Conservation (phyloP, 2,888 invertebrate genomes). For the Diploptera punctata region DNA sequence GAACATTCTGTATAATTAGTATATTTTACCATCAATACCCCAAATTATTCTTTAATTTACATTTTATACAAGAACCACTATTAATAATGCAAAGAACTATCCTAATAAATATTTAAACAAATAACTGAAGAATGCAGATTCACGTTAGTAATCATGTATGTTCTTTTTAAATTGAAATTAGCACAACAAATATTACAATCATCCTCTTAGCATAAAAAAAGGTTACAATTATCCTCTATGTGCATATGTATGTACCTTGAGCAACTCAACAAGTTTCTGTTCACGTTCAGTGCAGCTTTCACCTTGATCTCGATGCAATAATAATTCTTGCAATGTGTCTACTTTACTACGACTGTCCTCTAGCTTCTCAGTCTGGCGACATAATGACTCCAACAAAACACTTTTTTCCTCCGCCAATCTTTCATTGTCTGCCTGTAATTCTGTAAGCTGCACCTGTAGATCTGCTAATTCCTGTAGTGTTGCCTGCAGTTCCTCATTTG, state of each 20-base stretch:
- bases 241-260: slow-evolving; percentile 64
- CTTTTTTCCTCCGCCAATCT: slow-evolving; percentile 87
- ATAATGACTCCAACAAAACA: slow-evolving; percentile 87
- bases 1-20: no score
- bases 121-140: no score
- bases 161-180: no score
- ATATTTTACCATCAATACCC: no score
- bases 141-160: no score
- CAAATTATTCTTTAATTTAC: no score
- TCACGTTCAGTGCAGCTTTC: slow-evolving; percentile 67
- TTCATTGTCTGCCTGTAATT: slow-evolving; percentile 88
- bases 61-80: no score
- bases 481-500: slow-evolving; percentile 91
- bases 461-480: slow-evolving; percentile 92
- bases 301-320: slow-evolving; percentile 66
- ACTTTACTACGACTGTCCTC: slow-evolving; percentile 87
- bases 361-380: slow-evolving; percentile 89
- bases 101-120: no score
- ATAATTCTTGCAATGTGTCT: slow-evolving; percentile 81
- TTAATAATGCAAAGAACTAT: no score
- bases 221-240: no score
- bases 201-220: no score
- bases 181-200: no score
- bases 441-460: slow-evolving; percentile 84
- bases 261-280: slow-evolving; percentile 81